Percentiles rank a stretch among this genome's conserved stretches.
These are phyloP conservation scores for Xenopus borealis DNA, from an alignment of 2,113 vertebrate species.

Conservation along the genomic window DNA sequence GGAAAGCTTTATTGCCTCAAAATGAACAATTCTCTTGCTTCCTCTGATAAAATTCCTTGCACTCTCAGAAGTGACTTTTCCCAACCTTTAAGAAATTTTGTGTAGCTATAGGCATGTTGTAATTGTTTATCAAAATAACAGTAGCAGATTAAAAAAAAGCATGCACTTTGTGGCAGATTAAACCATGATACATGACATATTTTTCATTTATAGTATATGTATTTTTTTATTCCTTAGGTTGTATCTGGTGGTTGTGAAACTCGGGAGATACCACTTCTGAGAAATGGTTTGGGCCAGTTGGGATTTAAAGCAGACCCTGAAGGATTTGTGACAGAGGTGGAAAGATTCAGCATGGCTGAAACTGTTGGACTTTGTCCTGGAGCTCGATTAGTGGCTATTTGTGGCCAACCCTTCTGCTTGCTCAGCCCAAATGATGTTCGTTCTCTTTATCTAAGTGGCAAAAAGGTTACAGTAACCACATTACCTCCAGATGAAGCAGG, in stretches of 20 bases:
- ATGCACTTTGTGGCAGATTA: no score
- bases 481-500: conserved; percentile 84
- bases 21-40: no score
- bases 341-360: conserved; percentile 84
- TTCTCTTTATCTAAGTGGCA: conserved; percentile 71
- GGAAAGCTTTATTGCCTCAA: no score
- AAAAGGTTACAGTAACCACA: conserved; percentile 86
- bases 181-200: no score
- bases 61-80: no score
- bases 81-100: no score
- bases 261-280: conserved; percentile 75
- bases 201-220: background rate
- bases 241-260: conserved; percentile 86
- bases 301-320: conserved; percentile 82
- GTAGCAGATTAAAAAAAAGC: no score
- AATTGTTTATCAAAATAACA: no score
- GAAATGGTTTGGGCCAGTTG: conserved; percentile 80
- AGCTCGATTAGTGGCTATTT: conserved; percentile 80
- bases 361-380: conserved; percentile 78
- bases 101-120: no score
- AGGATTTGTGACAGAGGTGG: conserved; percentile 83
- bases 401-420: conserved; percentile 72
- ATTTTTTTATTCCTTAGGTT: conserved; percentile 58
- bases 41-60: no score
- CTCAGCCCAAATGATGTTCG: conserved; percentile 69